A percentile compares a stretch with the other conserved stretches of the same genome.
These are phyloP conservation scores for Ormyrus labotus DNA, from an alignment of 2,888 invertebrate species.

Conservation along the genomic window DNA sequence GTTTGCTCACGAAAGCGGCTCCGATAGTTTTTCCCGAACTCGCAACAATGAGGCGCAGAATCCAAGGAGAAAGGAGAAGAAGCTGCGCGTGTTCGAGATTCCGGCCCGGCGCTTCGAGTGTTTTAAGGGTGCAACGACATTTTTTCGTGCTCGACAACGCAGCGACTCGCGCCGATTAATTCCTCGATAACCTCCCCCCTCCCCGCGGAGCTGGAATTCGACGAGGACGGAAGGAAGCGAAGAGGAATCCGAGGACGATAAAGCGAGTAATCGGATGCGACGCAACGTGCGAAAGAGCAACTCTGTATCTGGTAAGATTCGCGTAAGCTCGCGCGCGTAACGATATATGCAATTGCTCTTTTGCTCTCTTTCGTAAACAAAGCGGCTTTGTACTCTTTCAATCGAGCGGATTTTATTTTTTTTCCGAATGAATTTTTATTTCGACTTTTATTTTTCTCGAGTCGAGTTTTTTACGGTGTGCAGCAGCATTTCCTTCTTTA, in stretches of 20 bases:
- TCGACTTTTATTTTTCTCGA: not conserved
- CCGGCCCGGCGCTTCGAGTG: conserved; percentile 22
- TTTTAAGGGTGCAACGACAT: conserved; percentile 37
- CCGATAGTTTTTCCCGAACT: not conserved
- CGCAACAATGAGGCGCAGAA: not conserved
- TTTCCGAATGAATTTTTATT: not conserved
- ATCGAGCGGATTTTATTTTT: not conserved
- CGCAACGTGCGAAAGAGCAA: no score
- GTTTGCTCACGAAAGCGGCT: not conserved
- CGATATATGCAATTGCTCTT: not conserved
- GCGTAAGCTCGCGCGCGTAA: not conserved
- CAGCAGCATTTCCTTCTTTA: no score
- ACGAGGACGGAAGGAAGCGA: no score
- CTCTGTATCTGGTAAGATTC: no score
- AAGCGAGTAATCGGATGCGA: no score
- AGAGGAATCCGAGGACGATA: no score
- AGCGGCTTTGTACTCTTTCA: not conserved
- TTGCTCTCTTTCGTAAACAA: conserved; percentile 6
- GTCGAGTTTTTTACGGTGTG: no score
- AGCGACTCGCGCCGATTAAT: no score
- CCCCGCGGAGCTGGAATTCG: no score
- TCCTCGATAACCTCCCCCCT: no score
- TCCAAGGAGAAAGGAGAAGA: not conserved
- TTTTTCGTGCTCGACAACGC: not conserved
- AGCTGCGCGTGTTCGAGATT: conserved; percentile 29